Conservation (phyloP, 2,888 invertebrate species). For the Cheilosia soror region DNA sequence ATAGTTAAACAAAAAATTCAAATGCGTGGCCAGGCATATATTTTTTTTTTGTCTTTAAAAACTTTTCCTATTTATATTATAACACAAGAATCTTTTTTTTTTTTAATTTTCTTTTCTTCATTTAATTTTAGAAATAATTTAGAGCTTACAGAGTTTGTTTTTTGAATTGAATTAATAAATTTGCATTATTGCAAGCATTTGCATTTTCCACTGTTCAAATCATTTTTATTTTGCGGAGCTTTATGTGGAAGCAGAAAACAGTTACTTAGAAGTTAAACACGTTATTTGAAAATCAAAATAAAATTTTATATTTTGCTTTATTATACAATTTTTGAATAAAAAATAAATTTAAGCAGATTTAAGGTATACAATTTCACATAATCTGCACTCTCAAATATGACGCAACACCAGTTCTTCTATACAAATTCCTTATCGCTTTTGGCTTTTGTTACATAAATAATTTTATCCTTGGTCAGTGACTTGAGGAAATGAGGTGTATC, state of each 20-base stretch:
- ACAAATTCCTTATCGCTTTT: conserved; percentile 45
- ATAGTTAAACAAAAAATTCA: conserved; percentile 68
- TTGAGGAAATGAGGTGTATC: conserved; percentile 45
- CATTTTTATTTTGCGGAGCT: conserved; percentile 70
- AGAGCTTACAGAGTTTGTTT: conserved; percentile 75
- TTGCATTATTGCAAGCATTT: conserved; percentile 72
- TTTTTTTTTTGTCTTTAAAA: conserved; percentile 56
- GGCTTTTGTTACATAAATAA: conserved; percentile 51
- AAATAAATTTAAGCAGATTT: conserved; percentile 8
- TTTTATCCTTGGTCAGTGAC: conserved; percentile 50
- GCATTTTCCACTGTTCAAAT: conserved; percentile 69
- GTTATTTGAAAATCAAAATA: background rate
- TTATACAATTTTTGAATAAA: conserved; percentile 31
- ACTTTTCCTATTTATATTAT: conserved; percentile 77
- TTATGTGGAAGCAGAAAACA: conserved; percentile 65
- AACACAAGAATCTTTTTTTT: conserved; percentile 71
- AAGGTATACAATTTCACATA: conserved; percentile 23
- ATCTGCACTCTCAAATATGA: conserved; percentile 41
- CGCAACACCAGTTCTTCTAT: conserved; percentile 41
- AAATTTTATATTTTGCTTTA: conserved; percentile 32
- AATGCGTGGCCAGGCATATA: conserved; percentile 84
- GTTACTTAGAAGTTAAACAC: conserved; percentile 33
- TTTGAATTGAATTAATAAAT: conserved; percentile 66
- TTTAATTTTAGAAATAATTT: conserved; percentile 67
- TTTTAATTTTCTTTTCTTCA: conserved; percentile 43